Conservation (phyloP, 1,140 invertebrate species). For the Camponotus floridanus region DNA sequence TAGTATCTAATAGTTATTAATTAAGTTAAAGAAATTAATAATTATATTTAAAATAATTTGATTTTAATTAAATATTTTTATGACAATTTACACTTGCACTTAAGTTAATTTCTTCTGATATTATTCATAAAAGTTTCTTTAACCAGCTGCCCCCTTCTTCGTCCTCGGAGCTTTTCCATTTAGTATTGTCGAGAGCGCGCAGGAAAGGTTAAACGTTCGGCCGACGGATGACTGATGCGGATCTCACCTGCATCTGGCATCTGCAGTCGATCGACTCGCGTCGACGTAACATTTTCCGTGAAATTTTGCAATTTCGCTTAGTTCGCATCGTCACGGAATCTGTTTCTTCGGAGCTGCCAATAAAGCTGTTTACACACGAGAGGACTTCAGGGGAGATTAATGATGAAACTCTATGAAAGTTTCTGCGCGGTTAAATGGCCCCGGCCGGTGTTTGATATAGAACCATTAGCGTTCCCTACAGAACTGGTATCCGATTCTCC, state of each 20-base stretch:
- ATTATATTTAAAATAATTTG: not conserved
- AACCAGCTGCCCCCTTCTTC: slow-evolving; percentile 41
- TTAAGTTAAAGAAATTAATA: not conserved
- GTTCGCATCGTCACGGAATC: slow-evolving; percentile 60
- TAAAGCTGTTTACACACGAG: slow-evolving; percentile 82
- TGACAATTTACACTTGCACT: not conserved
- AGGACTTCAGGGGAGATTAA: slow-evolving; percentile 82
- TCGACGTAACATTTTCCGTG: slow-evolving; percentile 51
- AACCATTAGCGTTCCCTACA: slow-evolving; percentile 81
- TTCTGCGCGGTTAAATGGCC: slow-evolving; percentile 77
- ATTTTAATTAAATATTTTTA: not conserved
- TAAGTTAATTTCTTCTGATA: not conserved
- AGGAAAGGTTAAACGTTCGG: slow-evolving; percentile 19
- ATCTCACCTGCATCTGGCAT: slow-evolving; percentile 74
- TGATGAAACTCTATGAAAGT: slow-evolving; percentile 79
- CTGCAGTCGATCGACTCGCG: slow-evolving; percentile 54
- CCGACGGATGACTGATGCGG: slow-evolving; percentile 18
- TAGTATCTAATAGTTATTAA: not conserved
- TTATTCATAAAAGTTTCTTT: slow-evolving; percentile 37
- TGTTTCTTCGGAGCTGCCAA: slow-evolving; percentile 60
- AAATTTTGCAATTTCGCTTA: slow-evolving; percentile 74
- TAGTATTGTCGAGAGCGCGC: slow-evolving; percentile 33
- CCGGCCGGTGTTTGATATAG: slow-evolving; percentile 79
- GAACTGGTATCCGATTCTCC: slow-evolving; percentile 65
- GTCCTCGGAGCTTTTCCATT: slow-evolving; percentile 47